Percentiles rank a stretch among this genome's conserved stretches.
Evolutionary conservation across 2,888 invertebrate genomes (phyloP).

Genomic region (Tubiluchus corallicola): DNA sequence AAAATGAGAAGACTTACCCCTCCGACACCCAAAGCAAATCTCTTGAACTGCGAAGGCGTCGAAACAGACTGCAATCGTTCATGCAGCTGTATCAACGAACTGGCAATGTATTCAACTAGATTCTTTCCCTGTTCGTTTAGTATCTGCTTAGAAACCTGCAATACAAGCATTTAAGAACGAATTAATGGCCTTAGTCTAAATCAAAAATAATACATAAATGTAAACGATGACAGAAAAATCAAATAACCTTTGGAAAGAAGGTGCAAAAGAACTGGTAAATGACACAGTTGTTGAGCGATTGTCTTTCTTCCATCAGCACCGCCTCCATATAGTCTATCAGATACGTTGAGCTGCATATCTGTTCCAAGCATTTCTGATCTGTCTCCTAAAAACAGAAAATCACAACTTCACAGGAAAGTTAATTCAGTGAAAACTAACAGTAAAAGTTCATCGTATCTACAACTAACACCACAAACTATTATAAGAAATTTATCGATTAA

Average conservation of each 20-base stretch:
- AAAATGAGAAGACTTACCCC: slow-evolving; percentile 15
- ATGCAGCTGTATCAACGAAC: background rate
- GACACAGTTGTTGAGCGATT: slow-evolving; percentile 59
- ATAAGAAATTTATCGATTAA: too few relatives aligned
- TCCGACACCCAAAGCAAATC: slow-evolving; percentile 13
- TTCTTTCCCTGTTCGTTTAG: background rate
- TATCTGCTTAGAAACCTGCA: background rate
- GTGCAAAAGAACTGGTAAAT: slow-evolving; percentile 71
- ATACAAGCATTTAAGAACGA: too few relatives aligned
- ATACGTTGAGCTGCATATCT: slow-evolving; percentile 59
- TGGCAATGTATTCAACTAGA: background rate
- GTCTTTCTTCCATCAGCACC: slow-evolving; percentile 66
- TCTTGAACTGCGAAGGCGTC: slow-evolving; percentile 12
- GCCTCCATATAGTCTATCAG: slow-evolving; percentile 76
- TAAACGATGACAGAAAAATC: slow-evolving; percentile 6
- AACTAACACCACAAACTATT: too few relatives aligned
- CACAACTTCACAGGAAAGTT: too few relatives aligned
- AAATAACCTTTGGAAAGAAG: slow-evolving; percentile 63
- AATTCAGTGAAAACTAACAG: too few relatives aligned
- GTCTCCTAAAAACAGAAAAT: slow-evolving; percentile 38
- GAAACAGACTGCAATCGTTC: slow-evolving; percentile 11
- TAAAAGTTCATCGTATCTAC: too few relatives aligned
- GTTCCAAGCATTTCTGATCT: slow-evolving; percentile 58
- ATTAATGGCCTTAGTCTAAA: too few relatives aligned
- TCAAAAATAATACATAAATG: background rate